phyloP scores from a whole-genome alignment of 2,888 invertebrate genomes.

The Thera britannica region DNA sequence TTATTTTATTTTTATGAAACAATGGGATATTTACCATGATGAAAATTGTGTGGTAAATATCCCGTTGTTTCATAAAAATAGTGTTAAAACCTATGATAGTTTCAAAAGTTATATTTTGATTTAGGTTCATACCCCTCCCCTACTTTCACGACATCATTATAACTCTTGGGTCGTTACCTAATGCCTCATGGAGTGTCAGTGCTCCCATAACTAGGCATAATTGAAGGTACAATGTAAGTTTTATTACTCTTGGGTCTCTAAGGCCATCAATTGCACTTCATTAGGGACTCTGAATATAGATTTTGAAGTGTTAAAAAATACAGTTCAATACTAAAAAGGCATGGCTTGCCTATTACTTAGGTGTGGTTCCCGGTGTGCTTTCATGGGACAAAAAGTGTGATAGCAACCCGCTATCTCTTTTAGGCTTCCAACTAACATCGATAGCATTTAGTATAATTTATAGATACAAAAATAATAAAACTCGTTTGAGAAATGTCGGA shows the following conservation, averaged over 20 bases:
- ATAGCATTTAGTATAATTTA: too few species aligned
- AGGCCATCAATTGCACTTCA: constrained; percentile 29
- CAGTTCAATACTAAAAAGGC: constrained; percentile 7
- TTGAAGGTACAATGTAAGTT: constrained; percentile 32
- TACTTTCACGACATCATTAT: neutral
- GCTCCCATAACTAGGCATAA: constrained; percentile 28
- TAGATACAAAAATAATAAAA: too few species aligned
- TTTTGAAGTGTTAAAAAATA: constrained; percentile 20
- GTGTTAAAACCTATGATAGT: too few species aligned
- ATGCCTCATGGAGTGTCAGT: constrained; percentile 20
- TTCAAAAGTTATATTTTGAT: neutral
- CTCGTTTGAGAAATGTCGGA: too few species aligned
- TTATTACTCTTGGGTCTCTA: constrained; percentile 27
- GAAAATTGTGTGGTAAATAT: too few species aligned
- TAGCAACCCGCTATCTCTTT: too few species aligned
- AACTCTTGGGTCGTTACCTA: constrained; percentile 21
- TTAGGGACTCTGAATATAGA: constrained; percentile 18
- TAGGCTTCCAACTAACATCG: neutral
- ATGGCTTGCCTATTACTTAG: neutral
- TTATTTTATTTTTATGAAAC: too few species aligned
- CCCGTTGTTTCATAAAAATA: too few species aligned
- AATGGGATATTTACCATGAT: too few species aligned
- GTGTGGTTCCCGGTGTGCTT: constrained; percentile 3
- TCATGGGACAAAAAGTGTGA: neutral
- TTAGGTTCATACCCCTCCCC: neutral